Conservation (phyloP, 2,113 vertebrate species). For the Mystacornis crossleyi region DNA sequence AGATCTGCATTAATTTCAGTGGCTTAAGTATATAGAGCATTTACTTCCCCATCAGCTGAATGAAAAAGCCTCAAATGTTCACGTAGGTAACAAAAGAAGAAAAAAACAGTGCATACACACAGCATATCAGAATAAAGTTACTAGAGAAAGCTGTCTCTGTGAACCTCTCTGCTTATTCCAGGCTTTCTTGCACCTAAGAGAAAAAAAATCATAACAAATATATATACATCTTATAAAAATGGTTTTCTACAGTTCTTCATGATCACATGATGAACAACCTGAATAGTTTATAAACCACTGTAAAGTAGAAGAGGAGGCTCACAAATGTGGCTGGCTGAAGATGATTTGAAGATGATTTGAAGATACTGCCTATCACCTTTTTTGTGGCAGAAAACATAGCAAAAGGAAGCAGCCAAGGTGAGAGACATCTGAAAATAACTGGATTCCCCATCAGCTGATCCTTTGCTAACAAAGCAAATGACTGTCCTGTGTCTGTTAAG, state of each 20-base stretch:
- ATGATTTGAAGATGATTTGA: neutral
- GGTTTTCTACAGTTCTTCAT: neutral
- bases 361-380: neutral
- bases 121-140: neutral
- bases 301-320: neutral
- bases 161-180: neutral
- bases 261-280: neutral
- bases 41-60: neutral
- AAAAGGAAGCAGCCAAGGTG: neutral
- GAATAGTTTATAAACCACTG: neutral
- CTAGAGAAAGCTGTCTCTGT: neutral
- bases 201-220: neutral
- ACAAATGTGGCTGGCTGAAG: neutral
- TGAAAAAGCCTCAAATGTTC: neutral
- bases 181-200: neutral
- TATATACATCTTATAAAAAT: neutral
- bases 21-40: neutral
- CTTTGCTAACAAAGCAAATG: neutral
- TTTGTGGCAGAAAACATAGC: neutral
- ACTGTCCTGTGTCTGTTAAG: neutral
- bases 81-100: neutral
- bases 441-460: neutral
- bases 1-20: neutral
- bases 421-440: neutral
- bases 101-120: neutral